Evolutionary conservation across 2,797 vertebrate genomes (phyloP).

Genomic region (Cottoperca gobio): DNA sequence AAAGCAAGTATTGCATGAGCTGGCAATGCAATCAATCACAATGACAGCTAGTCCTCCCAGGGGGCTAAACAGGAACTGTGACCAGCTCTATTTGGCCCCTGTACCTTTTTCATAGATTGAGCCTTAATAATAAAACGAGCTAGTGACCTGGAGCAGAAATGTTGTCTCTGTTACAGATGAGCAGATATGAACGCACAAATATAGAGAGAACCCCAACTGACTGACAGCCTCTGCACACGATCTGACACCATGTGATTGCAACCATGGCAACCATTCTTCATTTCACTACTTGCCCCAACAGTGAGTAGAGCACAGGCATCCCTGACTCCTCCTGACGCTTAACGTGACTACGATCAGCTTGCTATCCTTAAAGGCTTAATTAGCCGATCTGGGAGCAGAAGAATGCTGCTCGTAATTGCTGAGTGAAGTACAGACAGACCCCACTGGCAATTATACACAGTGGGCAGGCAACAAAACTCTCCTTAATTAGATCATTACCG

Average conservation of each 20-base stretch:
- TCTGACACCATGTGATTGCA: constrained; percentile 70
- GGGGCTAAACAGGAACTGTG: constrained; percentile 58
- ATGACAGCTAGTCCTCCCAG: constrained; percentile 64
- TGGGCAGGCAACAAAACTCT: constrained; percentile 71
- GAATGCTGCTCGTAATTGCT: constrained; percentile 77
- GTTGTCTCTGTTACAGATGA: constrained; percentile 64
- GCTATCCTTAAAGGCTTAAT: constrained; percentile 82
- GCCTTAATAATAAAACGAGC: constrained; percentile 61
- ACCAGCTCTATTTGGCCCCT: constrained; percentile 64
- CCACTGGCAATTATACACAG: constrained; percentile 77
- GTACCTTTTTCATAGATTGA: constrained; percentile 53
- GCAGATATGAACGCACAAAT: constrained; percentile 39
- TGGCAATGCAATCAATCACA: constrained; percentile 80
- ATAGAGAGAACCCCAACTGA: constrained; percentile 27
- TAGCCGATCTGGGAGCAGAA: constrained; percentile 71
- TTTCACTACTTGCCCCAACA: constrained; percentile 54
- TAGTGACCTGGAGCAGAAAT: constrained; percentile 62
- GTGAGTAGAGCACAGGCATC: constrained; percentile 52
- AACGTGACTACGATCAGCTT: constrained; percentile 57
- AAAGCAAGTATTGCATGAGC: constrained; percentile 71
- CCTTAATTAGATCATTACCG: constrained; percentile 79
- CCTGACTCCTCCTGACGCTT: constrained; percentile 57
- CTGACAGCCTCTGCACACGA: constrained; percentile 66
- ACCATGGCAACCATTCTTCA: constrained; percentile 68
- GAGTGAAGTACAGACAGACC: constrained; percentile 69